A percentile compares a stretch with the other conserved stretches of the same genome.
Conservation (phyloP, 2,113 vertebrate genomes). For the Synodontis membranacea region DNA sequence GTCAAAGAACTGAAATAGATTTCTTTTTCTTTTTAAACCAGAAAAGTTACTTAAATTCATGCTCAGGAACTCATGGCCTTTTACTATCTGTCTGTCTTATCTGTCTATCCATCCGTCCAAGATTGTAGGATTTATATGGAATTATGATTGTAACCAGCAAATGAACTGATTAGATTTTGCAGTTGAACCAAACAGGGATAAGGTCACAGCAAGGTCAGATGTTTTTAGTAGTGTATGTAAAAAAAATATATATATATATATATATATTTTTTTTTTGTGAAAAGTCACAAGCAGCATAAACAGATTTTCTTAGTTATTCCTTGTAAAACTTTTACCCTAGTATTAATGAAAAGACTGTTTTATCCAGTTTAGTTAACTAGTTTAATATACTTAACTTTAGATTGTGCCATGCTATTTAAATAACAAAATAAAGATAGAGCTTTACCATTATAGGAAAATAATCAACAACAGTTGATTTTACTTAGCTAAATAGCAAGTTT, state of each 20-base stretch:
- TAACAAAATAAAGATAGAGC: no score
- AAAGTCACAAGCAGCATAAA: no score
- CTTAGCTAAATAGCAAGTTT: background rate
- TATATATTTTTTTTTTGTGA: no score
- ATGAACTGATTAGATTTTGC: background rate
- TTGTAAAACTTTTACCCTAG: no score
- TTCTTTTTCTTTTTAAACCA: background rate
- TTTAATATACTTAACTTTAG: no score
- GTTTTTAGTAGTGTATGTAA: background rate
- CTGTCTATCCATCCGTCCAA: background rate
- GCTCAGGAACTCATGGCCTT: background rate
- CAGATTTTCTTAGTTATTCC: no score
- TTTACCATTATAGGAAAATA: no score
- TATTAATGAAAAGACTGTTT: no score
- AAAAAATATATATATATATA: no score
- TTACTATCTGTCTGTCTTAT: background rate
- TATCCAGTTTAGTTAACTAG: no score
- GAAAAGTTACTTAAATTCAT: background rate
- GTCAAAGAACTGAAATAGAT: background rate
- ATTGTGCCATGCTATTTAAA: no score
- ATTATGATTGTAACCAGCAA: background rate
- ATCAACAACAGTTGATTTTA: background rate
- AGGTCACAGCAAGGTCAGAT: background rate
- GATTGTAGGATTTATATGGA: background rate
- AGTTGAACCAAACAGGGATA: background rate